Evolutionary conservation across 2,888 invertebrate genomes (phyloP), one percentile per base, ranked within the genome.

Genomic region (Mimachlamys varia): DNA sequence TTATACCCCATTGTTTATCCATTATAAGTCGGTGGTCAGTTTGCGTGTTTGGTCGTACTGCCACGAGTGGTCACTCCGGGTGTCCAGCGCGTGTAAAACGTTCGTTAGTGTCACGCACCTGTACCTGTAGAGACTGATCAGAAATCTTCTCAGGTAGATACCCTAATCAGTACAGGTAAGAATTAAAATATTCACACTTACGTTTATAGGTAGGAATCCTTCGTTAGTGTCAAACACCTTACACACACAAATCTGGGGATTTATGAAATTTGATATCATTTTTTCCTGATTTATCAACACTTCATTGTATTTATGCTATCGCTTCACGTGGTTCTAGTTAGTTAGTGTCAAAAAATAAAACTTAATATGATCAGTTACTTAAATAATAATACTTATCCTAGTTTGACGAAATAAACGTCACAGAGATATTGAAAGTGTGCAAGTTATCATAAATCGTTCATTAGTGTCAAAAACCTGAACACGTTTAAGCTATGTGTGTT

Each of bases 211-310:
- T 76, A 76, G 76, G 17, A 33, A 27, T 33, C 33, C 5, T 76
- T 76, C 76, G 76, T 76, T 76, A 76, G 76, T 76, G 76, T 76
- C 76, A 76, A 12, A 58, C 33, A 76, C 76, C 27, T 76, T 33
- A 76, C 7, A 33, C 33, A 0, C 0, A 33, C 17, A 33, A 33
- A 76, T 76, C 12, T 33, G 10, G 13, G 76, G 76, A 33, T 33
- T 76, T 76, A 76, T 27, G 33, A 33, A 76, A 76, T 76, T 17
- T 27, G 7, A 76, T 76, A 27, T 27, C 19, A 76, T 33, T 33
- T 76, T 76, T 10, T 76, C 33, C 10, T 0, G 27, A 76, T 76
- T 76, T 76, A 12, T 76, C 33, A 76, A 53, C 22, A 76, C 33
- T 76, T 62, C 33, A 76, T 76, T 76, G 76, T 27, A 76, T 1